Evolutionary conservation across 2,113 vertebrate species (phyloP), one percentile per base, ranked within the genome.

Genomic region (Hippocampus mohnikei): DNA sequence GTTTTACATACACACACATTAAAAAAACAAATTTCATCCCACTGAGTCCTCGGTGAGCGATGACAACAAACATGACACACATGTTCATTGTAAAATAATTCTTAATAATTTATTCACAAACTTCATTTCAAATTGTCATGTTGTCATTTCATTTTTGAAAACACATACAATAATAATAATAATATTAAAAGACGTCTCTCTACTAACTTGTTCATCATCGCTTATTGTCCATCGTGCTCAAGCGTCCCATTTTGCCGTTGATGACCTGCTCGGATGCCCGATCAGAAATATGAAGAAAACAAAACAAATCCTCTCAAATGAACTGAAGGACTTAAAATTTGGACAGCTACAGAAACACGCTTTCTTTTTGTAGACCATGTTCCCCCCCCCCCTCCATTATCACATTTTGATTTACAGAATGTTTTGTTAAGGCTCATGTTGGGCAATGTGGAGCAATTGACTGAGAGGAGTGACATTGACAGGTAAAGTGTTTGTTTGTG

Each of bases 91-190:
- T 89, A 91, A 91, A 92, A 91, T 92, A 91, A 91, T 91, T 92
- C 89, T 91, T 90, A 92, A 91, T 92, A 92, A 88, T 88, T 93
- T 93, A 91, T 92, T 91, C 91, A 92, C 90, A 92, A 93, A 93
- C 92, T 82, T 89, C 81, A 87, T 91, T 87, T 91, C 85, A 89
- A 91, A 88, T 89, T 83, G 70, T 74, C 83, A 71, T 71, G 71
- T 80, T 46, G 72, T 87, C 69, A 75, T 52, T 52, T 48, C 20
- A 65, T 69, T 85, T 88, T 85, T 87, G 76, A 76, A 85, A 88
- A 91, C 90, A 92, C 87, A 89, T 89, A 92, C 85, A 86, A 91
- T 89, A 90, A 91, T 63, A 42, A 64, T 90, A 90, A 91, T 87
- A 88, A 88, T 79, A 90, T 87, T 89, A 91, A 89, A 90, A 91